Evolutionary conservation across 2,888 invertebrate genomes (phyloP).

Genomic region (Callyntrura guangdongensis): DNA sequence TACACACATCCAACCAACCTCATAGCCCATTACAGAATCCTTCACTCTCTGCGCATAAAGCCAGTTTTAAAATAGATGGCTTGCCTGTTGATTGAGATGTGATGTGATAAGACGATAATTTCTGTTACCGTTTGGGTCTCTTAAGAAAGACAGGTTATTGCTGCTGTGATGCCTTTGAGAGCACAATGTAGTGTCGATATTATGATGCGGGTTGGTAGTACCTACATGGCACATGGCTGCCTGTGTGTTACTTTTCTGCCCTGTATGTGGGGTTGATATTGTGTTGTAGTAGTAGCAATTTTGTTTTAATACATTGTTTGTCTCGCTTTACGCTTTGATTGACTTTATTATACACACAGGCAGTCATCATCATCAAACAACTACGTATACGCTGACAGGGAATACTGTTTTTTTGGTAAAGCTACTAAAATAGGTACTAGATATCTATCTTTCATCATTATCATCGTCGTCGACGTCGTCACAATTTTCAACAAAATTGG

Average conservation of each 20-base stretch:
- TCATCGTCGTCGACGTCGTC: no score
- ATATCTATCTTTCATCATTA: no score
- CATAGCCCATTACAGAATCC: no score
- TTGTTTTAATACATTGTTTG: conserved; percentile 14
- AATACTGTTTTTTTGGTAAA: background rate
- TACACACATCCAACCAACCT: background rate
- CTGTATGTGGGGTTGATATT: no score
- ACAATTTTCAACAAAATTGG: background rate
- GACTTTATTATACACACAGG: background rate
- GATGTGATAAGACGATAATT: conserved; percentile 25
- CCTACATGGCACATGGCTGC: no score
- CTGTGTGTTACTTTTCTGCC: no score
- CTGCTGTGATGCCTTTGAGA: no score
- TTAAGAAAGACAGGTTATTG: conserved; percentile 29
- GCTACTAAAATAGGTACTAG: no score
- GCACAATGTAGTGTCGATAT: no score
- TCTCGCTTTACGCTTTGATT: conserved; percentile 34
- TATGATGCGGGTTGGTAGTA: no score
- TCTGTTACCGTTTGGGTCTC: conserved; percentile 28
- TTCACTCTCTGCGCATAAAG: no score
- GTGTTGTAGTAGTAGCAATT: conserved; percentile 15
- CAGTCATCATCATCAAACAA: no score
- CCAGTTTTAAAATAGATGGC: background rate
- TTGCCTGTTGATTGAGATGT: background rate
- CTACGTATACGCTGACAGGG: background rate